Conservation (phyloP, 2,797 vertebrate species). For the Taenioides sp. region DNA sequence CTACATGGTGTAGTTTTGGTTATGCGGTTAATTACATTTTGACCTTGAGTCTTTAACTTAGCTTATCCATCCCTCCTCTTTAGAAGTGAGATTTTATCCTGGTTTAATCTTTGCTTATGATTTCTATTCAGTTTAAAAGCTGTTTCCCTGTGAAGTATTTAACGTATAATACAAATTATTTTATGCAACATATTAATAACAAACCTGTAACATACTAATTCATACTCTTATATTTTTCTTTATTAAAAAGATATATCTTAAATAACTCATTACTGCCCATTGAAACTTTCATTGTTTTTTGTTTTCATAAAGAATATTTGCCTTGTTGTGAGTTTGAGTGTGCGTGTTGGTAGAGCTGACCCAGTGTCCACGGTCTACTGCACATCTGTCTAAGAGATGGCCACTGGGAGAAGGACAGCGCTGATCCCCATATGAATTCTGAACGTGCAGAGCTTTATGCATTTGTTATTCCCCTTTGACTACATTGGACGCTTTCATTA, state of each 20-base stretch:
- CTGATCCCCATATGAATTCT: conserved; percentile 17
- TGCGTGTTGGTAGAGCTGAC: conserved; percentile 55
- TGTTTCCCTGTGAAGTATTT: neutral
- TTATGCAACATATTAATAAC: no score
- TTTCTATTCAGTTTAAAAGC: neutral
- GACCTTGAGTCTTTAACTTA: neutral
- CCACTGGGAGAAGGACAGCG: conserved; percentile 22
- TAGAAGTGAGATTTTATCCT: neutral
- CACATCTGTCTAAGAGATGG: conserved; percentile 49
- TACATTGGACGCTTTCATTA: neutral
- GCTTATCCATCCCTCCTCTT: no score
- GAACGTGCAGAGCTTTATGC: neutral
- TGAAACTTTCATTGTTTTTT: neutral
- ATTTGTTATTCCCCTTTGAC: conserved; percentile 11
- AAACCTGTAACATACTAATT: no score
- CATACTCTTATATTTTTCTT: neutral
- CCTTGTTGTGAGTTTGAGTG: neutral
- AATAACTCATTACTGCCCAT: neutral
- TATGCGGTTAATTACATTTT: no score
- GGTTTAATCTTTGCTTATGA: neutral
- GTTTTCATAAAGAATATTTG: neutral
- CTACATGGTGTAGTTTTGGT: no score
- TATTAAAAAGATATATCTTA: neutral
- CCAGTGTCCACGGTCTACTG: conserved; percentile 55
- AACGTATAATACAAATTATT: no score